Evolutionary conservation across 1,140 invertebrate species (phyloP).

Genomic region (Manduca sexta): DNA sequence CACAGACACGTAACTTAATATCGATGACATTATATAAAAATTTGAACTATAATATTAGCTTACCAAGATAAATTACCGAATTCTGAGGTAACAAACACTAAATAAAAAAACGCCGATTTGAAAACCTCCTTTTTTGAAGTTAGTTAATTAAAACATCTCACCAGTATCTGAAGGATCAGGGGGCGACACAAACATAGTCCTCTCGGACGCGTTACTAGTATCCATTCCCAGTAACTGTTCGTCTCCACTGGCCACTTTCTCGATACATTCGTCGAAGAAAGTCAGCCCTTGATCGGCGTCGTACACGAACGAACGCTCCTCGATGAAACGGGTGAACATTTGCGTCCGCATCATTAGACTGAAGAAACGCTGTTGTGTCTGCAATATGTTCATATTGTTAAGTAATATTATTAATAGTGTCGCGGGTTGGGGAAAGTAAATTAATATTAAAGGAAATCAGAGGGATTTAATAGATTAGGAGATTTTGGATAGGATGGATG

Average conservation of each 20-base stretch:
- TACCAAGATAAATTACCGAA: no score
- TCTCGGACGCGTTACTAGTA: conserved; percentile 76
- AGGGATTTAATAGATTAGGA: no score
- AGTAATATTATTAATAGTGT: not conserved
- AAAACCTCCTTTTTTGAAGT: no score
- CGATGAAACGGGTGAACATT: conserved; percentile 99
- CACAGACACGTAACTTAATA: no score
- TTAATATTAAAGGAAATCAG: not conserved
- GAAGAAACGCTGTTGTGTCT: conserved; percentile 94
- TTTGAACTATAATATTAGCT: no score
- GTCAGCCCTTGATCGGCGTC: conserved; percentile 92
- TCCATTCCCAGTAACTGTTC: conserved; percentile 85
- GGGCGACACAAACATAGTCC: conserved; percentile 96
- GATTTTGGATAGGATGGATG: no score
- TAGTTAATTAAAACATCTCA: conserved; percentile 18
- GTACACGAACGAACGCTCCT: conserved; percentile 98
- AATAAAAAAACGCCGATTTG: not conserved
- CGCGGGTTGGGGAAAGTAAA: not conserved
- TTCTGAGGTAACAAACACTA: not conserved
- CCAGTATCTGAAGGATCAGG: conserved; percentile 82
- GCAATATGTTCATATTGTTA: conserved; percentile 66
- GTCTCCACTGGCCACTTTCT: conserved; percentile 82
- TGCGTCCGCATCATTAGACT: conserved; percentile 92
- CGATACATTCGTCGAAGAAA: conserved; percentile 98
- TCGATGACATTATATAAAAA: no score